Evolutionary conservation across 1,140 invertebrate species (phyloP), one percentile per base, ranked within the genome.

Genomic region (Zophobas morio): DNA sequence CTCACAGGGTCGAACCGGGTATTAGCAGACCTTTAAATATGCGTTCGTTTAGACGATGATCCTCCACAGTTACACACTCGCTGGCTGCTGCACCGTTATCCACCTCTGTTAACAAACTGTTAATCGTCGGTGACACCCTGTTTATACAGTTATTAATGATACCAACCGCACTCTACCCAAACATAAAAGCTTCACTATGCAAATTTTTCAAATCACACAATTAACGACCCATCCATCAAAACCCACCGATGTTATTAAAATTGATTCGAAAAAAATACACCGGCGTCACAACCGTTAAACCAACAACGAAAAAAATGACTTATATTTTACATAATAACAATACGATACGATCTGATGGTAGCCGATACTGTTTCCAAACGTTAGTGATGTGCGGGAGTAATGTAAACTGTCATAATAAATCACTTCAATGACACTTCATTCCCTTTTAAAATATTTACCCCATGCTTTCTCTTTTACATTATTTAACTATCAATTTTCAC

Each of bases 121-220:
- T 78, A 78, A 78, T 78, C 71, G 73, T 60, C 72, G 60, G 72
- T 74, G 71, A 78, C 77, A 78, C 71, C 71, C 57, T 78, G 77
- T 78, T 78, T 78, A 73, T 74, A 74, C 71, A 74, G 73, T 75
- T 78, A 78, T 78, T 78, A 78, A 78, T 78, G 77, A 73, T 66
- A 66, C 60, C 60, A n/a, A 66, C 60, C 60, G 57, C 57, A 63
- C 37, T 63, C 42, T 63, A 32, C 54, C 54, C 37, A 63, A 63
- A 66, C 60, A 66, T 39, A 66, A 66, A 66, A 66, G 60, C 60
- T n/a, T 42, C 60, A 66, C 37, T 66, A 66, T 66, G 60, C 60
- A 66, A 66, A 66, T 66, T 66, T 42, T 66, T 66, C 37, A 66
- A 66, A 66, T 66, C 60, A 42, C 39, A 66, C 60, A 66, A 40